phyloP scores from a whole-genome alignment of 2,797 vertebrate species.

The Pantherophis alleghaniensis region DNA sequence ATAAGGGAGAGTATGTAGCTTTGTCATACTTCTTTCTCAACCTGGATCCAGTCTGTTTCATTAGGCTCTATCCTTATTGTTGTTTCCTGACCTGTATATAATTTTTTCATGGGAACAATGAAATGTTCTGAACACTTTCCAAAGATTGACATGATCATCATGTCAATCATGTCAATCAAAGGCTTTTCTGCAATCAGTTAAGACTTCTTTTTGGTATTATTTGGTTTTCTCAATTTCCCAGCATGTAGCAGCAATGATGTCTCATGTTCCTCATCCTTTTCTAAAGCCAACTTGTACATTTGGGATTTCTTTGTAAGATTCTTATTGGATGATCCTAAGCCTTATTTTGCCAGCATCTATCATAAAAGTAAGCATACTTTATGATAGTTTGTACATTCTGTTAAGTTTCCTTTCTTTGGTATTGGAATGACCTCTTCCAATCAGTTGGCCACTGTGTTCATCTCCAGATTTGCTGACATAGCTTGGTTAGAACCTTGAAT shows the following conservation, averaged over 20 bases:
- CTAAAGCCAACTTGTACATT: background rate
- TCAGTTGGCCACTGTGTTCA: background rate
- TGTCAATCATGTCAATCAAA: background rate
- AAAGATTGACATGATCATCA: background rate
- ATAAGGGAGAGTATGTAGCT: background rate
- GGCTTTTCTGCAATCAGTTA: background rate
- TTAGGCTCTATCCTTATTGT: background rate
- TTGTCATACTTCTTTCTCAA: background rate
- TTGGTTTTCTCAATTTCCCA: background rate
- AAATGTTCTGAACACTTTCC: background rate
- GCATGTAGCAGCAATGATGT: background rate
- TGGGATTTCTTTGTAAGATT: background rate
- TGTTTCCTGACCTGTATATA: background rate
- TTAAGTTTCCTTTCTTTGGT: background rate
- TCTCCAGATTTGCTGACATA: background rate
- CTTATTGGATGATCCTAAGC: background rate
- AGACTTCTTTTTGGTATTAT: background rate
- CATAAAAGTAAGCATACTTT: background rate
- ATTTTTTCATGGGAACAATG: background rate
- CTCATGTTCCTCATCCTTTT: background rate
- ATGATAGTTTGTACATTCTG: background rate
- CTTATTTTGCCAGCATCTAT: background rate
- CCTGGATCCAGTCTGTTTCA: background rate
- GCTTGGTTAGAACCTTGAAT: background rate
- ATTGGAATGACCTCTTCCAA: background rate